Conservation (phyloP, 1,140 invertebrate species). For the Akabosia matsudoensis region DNA sequence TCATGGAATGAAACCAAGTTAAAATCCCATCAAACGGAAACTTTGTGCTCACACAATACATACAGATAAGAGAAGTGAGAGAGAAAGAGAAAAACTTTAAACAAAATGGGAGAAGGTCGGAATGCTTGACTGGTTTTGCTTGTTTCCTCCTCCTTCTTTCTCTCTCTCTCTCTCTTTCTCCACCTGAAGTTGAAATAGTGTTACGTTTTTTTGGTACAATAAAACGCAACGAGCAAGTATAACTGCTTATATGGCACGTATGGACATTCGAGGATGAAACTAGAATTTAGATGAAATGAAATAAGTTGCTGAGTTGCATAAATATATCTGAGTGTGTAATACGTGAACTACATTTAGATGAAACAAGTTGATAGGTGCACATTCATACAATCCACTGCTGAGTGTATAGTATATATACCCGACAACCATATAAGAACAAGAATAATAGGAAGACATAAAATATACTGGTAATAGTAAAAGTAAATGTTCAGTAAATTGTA, state of each 20-base stretch:
- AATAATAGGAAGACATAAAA: slow-evolving; percentile 6
- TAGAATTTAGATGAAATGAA: neutral
- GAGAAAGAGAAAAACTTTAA: slow-evolving; percentile 8
- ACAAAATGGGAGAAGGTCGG: slow-evolving; percentile 8
- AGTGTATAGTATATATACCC: neutral
- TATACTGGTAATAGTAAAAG: neutral
- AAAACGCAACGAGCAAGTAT: neutral
- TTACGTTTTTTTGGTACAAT: neutral
- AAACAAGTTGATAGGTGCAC: neutral
- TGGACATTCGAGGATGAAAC: neutral
- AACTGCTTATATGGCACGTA: neutral
- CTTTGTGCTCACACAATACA: neutral
- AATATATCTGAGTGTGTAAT: neutral
- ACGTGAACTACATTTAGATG: neutral
- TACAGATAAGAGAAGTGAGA: neutral
- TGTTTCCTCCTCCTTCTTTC: neutral
- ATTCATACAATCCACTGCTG: neutral
- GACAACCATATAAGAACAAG: neutral
- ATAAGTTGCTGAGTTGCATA: neutral
- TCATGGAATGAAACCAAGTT: slow-evolving; percentile 1
- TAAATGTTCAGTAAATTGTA: neutral
- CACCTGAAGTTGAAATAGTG: slow-evolving; percentile 12
- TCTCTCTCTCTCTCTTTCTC: too few relatives aligned
- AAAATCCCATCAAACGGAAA: slow-evolving; percentile 16
- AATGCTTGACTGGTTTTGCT: neutral